A percentile compares a stretch with the other conserved stretches of the same genome.
These are phyloP conservation scores for Prosapia bicincta DNA, from an alignment of 2,888 invertebrate species.

Conservation along the genomic window DNA sequence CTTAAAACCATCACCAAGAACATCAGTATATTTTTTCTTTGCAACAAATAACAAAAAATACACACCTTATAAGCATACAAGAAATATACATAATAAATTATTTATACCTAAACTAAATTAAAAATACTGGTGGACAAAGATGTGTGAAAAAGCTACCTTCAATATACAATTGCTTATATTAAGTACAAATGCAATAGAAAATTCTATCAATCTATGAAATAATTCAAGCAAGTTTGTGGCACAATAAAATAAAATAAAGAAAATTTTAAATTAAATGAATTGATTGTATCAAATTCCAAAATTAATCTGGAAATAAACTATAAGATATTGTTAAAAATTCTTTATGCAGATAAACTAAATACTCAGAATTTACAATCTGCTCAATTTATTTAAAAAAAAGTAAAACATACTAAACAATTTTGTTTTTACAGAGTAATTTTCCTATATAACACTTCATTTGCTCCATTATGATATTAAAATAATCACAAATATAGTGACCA, in stretches of 20 bases:
- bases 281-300: too few relatives aligned
- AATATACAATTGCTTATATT: background rate
- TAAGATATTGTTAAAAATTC: too few relatives aligned
- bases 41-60: background rate
- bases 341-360: too few relatives aligned
- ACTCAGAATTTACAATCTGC: too few relatives aligned
- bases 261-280: too few relatives aligned
- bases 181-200: background rate
- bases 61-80: background rate
- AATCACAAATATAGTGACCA: too few relatives aligned
- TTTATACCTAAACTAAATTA: background rate
- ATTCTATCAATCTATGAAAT: background rate
- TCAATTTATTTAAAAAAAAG: too few relatives aligned
- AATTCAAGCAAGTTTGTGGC: background rate
- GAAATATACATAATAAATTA: background rate
- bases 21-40: background rate
- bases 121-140: background rate
- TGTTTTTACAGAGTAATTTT: too few relatives aligned
- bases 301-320: too few relatives aligned
- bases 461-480: too few relatives aligned
- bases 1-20: background rate
- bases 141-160: background rate
- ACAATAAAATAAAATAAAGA: background rate
- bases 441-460: too few relatives aligned
- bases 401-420: too few relatives aligned